Base-by-base conservation (phyloP, 1,140 invertebrate genomes). In the Drosophila sp. region DNA sequence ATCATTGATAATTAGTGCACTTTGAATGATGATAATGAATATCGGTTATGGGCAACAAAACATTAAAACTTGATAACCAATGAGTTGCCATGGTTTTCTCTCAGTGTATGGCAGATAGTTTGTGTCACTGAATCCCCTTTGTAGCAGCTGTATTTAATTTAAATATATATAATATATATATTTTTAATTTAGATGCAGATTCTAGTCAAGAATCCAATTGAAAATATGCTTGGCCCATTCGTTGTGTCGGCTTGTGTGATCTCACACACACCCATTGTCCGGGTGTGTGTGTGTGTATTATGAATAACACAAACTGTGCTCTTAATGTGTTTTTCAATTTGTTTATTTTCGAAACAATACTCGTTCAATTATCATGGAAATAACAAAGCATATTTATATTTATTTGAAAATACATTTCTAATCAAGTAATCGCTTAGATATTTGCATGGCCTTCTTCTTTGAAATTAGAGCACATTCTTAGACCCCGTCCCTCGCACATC, bases 341-440 rank as follows among this genome's bases (percentile, higher is more conserved):
- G 44, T 50, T 50, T 50, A 50, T 50, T 50, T 50, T 27, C 27
- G 23, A 50, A 50, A 50, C 44, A 50, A 50, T 50, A 50, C 44
- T 50, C 2, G 7, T 27, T 27, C 44, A 50, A 50, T 50, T 50
- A 50, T 50, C 25, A 23, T 50, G 44, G 44, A 50, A 50, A 50
- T 23, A 50, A 50, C 2, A 50, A 27, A 10, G 44, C 8, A 50
- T 27, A 50, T 50, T 27, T 50, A 8, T 27, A 50, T 50, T 1
- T 25, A 50, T 50, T 27, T 25, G 44, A 47, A 47, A 47, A 6
- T 47, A 25, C 5, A 23, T 47, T 50, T 50, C 23, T 8, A 50
- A 50, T 50, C 44, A 6, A 47, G 23, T 10, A 27, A 50, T 50
- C 25, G 44, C 10, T 50, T 47, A 8, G 25, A 50, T 50, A 50